Percentiles rank a stretch among this genome's conserved stretches.
Evolutionary conservation across 2,888 invertebrate species (phyloP).

Genomic region (Caenorhabditis angaria): DNA sequence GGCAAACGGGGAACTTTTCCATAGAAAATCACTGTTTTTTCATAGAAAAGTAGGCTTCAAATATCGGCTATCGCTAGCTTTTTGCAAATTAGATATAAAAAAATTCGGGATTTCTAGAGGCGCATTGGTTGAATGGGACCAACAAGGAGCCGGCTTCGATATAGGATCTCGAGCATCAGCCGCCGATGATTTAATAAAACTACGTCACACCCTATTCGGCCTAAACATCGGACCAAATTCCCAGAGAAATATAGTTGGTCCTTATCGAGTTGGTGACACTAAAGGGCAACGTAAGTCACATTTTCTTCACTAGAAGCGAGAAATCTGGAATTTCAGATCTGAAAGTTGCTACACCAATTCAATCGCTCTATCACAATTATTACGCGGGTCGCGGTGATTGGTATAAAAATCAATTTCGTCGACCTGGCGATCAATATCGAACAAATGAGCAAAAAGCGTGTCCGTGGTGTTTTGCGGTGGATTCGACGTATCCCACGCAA

Average conservation of each 20-base stretch:
- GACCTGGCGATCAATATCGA: slow-evolving; percentile 57
- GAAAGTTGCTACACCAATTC: slow-evolving; percentile 39
- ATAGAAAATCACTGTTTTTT: too few species aligned
- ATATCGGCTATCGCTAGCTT: too few species aligned
- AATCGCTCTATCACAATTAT: slow-evolving; percentile 45
- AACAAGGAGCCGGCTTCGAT: slow-evolving; percentile 57
- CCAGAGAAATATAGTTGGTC: slow-evolving; percentile 43
- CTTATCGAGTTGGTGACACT: slow-evolving; percentile 39
- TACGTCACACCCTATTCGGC: slow-evolving; percentile 43
- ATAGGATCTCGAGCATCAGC: slow-evolving; percentile 55
- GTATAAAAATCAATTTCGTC: slow-evolving; percentile 46
- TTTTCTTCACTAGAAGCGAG: background rate
- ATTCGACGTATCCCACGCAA: slow-evolving; percentile 44
- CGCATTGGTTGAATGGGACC: slow-evolving; percentile 56
- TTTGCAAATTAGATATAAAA: too few species aligned
- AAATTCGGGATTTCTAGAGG: slow-evolving; percentile 36
- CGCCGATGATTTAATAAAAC: slow-evolving; percentile 53
- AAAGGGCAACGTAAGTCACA: slow-evolving; percentile 38
- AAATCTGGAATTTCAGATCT: slow-evolving; percentile 26
- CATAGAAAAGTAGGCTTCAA: too few species aligned
- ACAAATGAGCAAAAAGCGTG: slow-evolving; percentile 57
- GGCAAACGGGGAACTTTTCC: too few species aligned
- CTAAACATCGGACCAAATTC: slow-evolving; percentile 49
- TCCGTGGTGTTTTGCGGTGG: slow-evolving; percentile 62
- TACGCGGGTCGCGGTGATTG: slow-evolving; percentile 49